Base-by-base conservation (phyloP, 1,140 invertebrate genomes). In the Nasonia vitripennis region DNA sequence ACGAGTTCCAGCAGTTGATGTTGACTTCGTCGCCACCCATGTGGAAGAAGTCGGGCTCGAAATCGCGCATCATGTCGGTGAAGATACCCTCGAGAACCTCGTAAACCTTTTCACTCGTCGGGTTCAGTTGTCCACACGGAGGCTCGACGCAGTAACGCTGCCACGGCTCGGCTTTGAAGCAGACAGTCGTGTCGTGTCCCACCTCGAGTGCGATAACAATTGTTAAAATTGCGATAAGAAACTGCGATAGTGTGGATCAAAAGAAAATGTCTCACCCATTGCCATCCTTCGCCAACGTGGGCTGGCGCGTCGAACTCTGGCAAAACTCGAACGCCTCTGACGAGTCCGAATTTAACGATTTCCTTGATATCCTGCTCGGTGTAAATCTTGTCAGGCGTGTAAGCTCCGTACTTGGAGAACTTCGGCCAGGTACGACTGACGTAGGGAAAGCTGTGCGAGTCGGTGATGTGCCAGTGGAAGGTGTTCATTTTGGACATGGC, bases 381-480 rank as follows among this genome's bases (percentile, higher is more conserved):
- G 87, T 95, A 95, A 84, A 97, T 94, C 92, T 97, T 96, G 0
- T 91, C 91, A 1, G 94, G 91, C 10, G 94, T 93, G 89, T 97
- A 97, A 23, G 97, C 96, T 1, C 97, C 97, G 68, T 96, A 95
- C 88, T 95, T 94, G 1, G 95, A 94, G 14, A 98, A 91, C 68
- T 96, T 92, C 0, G 97, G 97, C 70, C 94, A 94, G 10, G 94
- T 95, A 88, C 94, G 94, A 0, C 96, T 95, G 37, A 95, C 95
- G 78, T 97, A 95, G 0, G 97, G 97, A 89, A 98, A 98, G 88
- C 97, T 97, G 31, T 98, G 97, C 0, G 96, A 96, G 90, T 98
- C 97, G 0, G 97, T 97, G n/a, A 98, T 97, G 88, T 98, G 97
- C 97, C 97, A 98, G 88, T 98, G 97, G 90, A 98, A 96, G 0